These are phyloP conservation scores for Papilio polyxenes DNA, from an alignment of 1,140 invertebrate species.

Conservation along the genomic window DNA sequence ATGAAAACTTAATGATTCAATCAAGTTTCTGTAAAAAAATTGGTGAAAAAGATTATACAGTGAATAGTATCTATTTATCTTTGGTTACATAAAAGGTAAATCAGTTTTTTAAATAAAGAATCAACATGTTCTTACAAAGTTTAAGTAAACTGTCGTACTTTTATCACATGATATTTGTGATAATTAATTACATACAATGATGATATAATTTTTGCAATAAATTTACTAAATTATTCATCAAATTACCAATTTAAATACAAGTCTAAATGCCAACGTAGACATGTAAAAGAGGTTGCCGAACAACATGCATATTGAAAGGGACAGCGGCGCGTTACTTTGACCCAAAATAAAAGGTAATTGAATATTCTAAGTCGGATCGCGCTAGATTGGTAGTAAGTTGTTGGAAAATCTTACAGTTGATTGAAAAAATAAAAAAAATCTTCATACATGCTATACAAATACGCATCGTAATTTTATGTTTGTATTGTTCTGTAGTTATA, in stretches of 20 bases:
- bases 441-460: neutral
- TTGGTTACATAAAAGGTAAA: neutral
- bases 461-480: constrained; percentile 22
- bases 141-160: neutral
- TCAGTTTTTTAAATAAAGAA: neutral
- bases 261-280: constrained; percentile 24
- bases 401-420: constrained; percentile 36
- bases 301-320: constrained; percentile 37
- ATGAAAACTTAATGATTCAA: neutral
- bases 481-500: constrained; percentile 36
- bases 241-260: constrained; percentile 23
- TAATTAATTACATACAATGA: neutral
- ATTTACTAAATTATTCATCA: constrained; percentile 17
- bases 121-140: neutral
- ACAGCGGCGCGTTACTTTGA: constrained; percentile 35
- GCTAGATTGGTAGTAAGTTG: constrained; percentile 27
- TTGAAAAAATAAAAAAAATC: constrained; percentile 21
- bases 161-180: neutral
- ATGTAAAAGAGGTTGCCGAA: constrained; percentile 25
- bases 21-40: neutral
- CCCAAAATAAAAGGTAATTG: constrained; percentile 39
- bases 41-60: neutral
- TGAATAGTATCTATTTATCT: neutral
- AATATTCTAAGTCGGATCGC: constrained; percentile 32
- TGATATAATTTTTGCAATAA: constrained; percentile 2